These are phyloP conservation scores for Torymus auratus DNA, from an alignment of 2,888 invertebrate genomes.

Conservation along the genomic window DNA sequence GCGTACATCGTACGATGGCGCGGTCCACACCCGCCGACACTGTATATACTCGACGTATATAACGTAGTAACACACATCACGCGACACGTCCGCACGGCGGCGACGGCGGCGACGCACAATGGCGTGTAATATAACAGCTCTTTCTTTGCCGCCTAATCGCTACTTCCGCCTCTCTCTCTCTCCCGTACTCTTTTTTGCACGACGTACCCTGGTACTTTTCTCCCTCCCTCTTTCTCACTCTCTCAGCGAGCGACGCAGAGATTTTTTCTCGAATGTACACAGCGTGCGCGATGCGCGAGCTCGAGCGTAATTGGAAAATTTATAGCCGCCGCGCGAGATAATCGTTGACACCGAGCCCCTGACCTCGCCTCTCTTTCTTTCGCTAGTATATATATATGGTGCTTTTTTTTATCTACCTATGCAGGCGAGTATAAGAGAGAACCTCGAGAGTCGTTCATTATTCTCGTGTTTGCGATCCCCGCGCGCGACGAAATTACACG, in stretches of 20 bases:
- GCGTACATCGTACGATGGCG: background rate
- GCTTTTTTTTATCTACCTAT: background rate
- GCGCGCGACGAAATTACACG: slow-evolving; percentile 39
- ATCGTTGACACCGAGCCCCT: slow-evolving; percentile 47
- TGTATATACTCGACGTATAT: background rate
- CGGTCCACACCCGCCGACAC: background rate
- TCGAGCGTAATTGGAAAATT: slow-evolving; percentile 46
- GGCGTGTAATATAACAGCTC: slow-evolving; percentile 72
- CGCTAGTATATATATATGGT: background rate
- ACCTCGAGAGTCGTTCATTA: background rate
- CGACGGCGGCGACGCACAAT: slow-evolving; percentile 71
- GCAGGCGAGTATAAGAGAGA: too few relatives aligned
- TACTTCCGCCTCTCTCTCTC: slow-evolving; percentile 72
- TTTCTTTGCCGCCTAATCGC: slow-evolving; percentile 75
- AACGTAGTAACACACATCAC: slow-evolving; percentile 7
- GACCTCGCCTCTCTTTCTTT: slow-evolving; percentile 32
- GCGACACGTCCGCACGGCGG: slow-evolving; percentile 65
- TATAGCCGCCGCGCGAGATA: slow-evolving; percentile 33
- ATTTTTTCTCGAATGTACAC: too few relatives aligned
- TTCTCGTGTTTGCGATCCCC: background rate
- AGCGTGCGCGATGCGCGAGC: too few relatives aligned
- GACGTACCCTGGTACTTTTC: slow-evolving; percentile 18
- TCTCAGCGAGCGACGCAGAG: too few relatives aligned
- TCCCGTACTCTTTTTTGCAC: slow-evolving; percentile 40
- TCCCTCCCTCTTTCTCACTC: background rate